phyloP scores from a whole-genome alignment of 2,113 vertebrate species.

The Pycnonotus jocosus region DNA sequence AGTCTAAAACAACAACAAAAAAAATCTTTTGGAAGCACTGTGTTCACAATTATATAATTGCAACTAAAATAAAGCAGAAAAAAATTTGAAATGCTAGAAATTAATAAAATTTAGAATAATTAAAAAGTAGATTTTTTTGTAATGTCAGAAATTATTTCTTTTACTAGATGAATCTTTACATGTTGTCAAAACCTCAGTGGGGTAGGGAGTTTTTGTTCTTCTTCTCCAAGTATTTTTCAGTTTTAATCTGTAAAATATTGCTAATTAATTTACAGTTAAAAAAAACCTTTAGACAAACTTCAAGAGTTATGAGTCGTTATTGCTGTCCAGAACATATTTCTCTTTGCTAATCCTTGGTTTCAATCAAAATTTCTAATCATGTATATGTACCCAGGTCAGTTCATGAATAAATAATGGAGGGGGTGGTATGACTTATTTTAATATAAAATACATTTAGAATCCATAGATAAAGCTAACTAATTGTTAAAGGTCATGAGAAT shows the following conservation, averaged over 20 bases:
- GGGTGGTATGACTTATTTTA: rapidly evolving
- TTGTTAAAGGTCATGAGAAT: not conserved
- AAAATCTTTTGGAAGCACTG: not conserved
- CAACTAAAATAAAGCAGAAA: not conserved
- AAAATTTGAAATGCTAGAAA: not conserved
- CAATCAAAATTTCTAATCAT: not conserved
- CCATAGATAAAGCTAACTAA: not conserved
- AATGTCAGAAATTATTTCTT: not conserved
- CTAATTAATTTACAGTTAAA: not conserved
- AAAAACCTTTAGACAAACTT: not conserved
- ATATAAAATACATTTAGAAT: not conserved
- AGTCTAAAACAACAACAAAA: not conserved
- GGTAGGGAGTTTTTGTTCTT: rapidly evolving
- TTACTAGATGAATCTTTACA: not conserved
- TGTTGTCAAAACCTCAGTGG: not conserved
- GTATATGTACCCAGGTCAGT: not conserved
- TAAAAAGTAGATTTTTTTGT: not conserved
- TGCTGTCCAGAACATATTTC: not conserved
- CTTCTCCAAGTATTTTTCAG: not conserved
- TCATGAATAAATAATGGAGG: not conserved
- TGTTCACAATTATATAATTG: not conserved
- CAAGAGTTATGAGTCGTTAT: not conserved
- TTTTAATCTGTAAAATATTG: not conserved
- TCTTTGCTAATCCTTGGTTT: not conserved
- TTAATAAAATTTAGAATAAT: not conserved